phyloP scores from a whole-genome alignment of 2,113 vertebrate genomes.

The Empidonax traillii region DNA sequence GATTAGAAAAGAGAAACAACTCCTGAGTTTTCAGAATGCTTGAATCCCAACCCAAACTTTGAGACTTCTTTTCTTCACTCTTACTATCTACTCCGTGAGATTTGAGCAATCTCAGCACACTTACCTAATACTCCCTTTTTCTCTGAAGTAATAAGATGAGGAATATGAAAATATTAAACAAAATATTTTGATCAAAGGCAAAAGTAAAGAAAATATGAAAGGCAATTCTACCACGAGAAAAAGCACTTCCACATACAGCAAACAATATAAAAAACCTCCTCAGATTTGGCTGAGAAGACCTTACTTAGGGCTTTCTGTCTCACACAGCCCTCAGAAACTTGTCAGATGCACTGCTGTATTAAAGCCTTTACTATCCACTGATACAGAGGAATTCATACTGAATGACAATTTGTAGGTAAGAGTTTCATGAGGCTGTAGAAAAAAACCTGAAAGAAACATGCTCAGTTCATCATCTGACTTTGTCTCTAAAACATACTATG shows the following conservation, averaged over 20 bases:
- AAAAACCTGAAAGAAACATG: background rate
- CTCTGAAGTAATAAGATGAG: background rate
- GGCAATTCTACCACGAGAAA: background rate
- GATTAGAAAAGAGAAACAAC: background rate
- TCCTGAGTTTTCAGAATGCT: background rate
- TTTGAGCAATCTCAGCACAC: background rate
- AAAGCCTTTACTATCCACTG: background rate
- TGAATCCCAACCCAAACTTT: background rate
- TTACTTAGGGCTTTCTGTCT: background rate
- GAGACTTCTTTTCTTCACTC: background rate
- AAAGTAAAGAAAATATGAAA: background rate
- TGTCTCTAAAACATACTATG: background rate
- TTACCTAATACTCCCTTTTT: background rate
- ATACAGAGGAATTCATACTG: background rate
- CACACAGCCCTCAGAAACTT: background rate
- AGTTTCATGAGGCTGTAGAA: background rate
- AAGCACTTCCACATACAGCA: background rate
- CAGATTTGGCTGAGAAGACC: background rate
- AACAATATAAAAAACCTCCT: background rate
- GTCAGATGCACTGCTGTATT: background rate
- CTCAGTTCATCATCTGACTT: background rate
- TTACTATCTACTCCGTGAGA: background rate
- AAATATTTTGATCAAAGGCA: background rate
- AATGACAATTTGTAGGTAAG: background rate
- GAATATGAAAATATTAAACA: background rate